A percentile compares a stretch with the other conserved stretches of the same genome.
Conservation (phyloP, 2,888 invertebrate genomes). For the Agrotis segetum region DNA sequence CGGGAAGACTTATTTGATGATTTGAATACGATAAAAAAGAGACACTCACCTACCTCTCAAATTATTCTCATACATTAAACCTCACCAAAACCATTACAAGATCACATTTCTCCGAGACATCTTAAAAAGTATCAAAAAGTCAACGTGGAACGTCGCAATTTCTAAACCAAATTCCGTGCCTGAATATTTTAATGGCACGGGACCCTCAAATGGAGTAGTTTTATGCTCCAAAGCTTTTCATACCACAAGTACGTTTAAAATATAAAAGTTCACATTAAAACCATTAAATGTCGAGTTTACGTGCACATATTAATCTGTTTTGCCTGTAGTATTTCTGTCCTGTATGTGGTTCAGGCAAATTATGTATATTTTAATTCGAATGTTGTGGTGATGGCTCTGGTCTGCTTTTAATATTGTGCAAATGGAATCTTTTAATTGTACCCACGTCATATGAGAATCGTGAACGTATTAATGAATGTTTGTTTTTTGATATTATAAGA, state of each 20-base stretch:
- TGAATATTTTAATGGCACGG: conserved; percentile 63
- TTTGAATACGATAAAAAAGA: too few species aligned
- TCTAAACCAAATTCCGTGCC: conserved; percentile 59
- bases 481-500: neutral
- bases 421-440: conserved; percentile 37
- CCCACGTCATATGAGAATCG: neutral
- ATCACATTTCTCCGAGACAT: conserved; percentile 40
- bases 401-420: conserved; percentile 39
- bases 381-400: conserved; percentile 44
- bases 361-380: conserved; percentile 53
- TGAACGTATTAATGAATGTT: neutral
- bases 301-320: conserved; percentile 60
- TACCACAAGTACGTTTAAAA: conserved; percentile 64
- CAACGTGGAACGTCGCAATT: conserved; percentile 40
- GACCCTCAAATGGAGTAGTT: conserved; percentile 67
- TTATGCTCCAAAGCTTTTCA: conserved; percentile 66
- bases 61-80: conserved; percentile 1
- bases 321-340: conserved; percentile 31
- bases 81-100: conserved; percentile 8
- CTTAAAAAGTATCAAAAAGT: conserved; percentile 42
- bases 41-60: neutral
- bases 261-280: conserved; percentile 71
- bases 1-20: too few species aligned
- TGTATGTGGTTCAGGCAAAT: conserved; percentile 48
- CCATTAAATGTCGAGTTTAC: conserved; percentile 63